Evolutionary conservation across 1,140 invertebrate species (phyloP).

Genomic region (Panagrolaimus sp.): DNA sequence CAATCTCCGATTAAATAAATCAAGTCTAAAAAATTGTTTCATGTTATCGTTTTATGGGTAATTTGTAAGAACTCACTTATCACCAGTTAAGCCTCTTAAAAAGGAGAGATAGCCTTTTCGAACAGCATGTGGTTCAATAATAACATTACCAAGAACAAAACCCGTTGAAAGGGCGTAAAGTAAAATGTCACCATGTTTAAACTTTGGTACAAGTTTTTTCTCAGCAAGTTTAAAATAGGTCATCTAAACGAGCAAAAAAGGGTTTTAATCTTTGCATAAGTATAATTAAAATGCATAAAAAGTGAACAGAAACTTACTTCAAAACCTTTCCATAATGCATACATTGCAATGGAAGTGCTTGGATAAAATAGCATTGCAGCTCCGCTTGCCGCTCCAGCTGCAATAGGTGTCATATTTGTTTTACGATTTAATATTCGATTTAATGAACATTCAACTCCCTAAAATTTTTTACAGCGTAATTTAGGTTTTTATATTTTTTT

Average conservation of each 20-base stretch:
- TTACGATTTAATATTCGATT: background rate
- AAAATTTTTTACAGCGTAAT: background rate
- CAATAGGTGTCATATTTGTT: background rate
- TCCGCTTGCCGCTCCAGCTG: background rate
- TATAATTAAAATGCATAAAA: background rate
- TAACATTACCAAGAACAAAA: conserved; percentile 44
- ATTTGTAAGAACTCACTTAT: conserved; percentile 36
- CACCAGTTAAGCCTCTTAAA: conserved; percentile 42
- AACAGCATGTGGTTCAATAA: conserved; percentile 51
- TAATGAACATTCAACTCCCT: conserved; percentile 4
- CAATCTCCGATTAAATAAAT: conserved; percentile 25
- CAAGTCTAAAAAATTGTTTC: conserved; percentile 26
- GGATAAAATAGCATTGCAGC: conserved; percentile 29
- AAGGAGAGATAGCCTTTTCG: conserved; percentile 49
- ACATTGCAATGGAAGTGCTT: conserved; percentile 49
- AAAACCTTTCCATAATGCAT: conserved; percentile 52
- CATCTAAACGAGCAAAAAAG: too few species aligned
- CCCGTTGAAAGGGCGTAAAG: conserved; percentile 47
- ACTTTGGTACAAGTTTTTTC: conserved; percentile 33
- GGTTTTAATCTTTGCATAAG: too few species aligned
- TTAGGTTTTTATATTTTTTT: background rate
- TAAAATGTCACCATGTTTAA: conserved; percentile 46
- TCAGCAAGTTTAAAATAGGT: conserved; percentile 41
- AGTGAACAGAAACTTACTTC: conserved; percentile 38
- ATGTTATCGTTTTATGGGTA: background rate